Conservation (phyloP, 2,113 vertebrate species). For the Toxotes chatareus region DNA sequence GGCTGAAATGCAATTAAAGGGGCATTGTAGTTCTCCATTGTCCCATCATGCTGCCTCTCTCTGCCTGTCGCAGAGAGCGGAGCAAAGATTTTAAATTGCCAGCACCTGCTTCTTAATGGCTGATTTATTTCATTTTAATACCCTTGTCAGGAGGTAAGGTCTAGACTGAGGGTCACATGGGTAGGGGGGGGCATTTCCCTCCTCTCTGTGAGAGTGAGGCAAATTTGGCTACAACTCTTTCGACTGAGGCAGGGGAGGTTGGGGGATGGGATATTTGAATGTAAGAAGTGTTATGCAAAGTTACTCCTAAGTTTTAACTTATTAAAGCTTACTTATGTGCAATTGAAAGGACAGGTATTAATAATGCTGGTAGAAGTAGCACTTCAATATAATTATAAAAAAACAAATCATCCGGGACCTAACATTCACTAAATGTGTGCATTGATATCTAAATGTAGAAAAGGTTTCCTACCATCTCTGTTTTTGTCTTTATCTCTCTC, state of each 20-base stretch:
- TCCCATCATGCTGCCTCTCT: conserved; percentile 73
- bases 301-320: conserved; percentile 35
- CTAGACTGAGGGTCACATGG: conserved; percentile 74
- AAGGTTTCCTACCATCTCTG: conserved; percentile 6
- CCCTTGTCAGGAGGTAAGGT: conserved; percentile 84
- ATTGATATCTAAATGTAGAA: conserved; percentile 8
- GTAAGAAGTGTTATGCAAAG: conserved; percentile 31
- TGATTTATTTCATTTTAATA: conserved; percentile 90
- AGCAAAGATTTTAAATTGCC: conserved; percentile 82
- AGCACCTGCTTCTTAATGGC: conserved; percentile 83
- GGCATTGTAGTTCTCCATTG: conserved; percentile 70
- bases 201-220: conserved; percentile 74
- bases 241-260: conserved; percentile 43
- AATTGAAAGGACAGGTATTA: conserved; percentile 1
- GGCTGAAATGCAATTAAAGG: conserved; percentile 79
- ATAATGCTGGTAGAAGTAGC: conserved; percentile 11
- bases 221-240: conserved; percentile 70
- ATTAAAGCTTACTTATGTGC: conserved; percentile 30
- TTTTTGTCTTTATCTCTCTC: conserved; percentile 60
- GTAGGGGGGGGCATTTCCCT: conserved; percentile 72
- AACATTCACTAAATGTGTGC: conserved; percentile 18
- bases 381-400: neutral
- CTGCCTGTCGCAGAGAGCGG: conserved; percentile 45
- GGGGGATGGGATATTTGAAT: conserved; percentile 51
- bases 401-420: neutral